Conservation (phyloP, 2,888 invertebrate species). For the Dicyrtomina minuta region DNA sequence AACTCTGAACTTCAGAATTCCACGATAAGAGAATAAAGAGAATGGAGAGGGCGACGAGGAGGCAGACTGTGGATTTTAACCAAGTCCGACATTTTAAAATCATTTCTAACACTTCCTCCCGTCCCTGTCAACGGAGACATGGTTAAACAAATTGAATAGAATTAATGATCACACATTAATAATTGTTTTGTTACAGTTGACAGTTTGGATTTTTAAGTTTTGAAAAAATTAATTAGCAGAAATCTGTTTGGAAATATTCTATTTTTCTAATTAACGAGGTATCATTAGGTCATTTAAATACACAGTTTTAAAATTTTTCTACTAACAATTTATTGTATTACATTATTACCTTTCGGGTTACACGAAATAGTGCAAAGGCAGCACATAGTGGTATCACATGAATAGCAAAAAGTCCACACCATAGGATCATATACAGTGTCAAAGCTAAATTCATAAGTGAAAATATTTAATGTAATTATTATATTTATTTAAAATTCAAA, state of each 20-base stretch:
- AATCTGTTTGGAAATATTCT: too few relatives aligned
- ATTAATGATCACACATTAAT: too few relatives aligned
- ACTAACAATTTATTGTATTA: not conserved
- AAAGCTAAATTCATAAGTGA: not conserved
- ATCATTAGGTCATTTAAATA: too few relatives aligned
- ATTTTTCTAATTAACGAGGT: too few relatives aligned
- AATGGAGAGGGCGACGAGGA: constrained; percentile 18
- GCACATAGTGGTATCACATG: constrained; percentile 21
- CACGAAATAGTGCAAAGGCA: constrained; percentile 19
- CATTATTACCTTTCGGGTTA: constrained; percentile 16
- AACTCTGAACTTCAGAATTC: constrained; percentile 29
- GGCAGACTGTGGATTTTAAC: constrained; percentile 26
- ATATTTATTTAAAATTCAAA: too few relatives aligned
- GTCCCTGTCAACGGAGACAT: too few relatives aligned
- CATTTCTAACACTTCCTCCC: constrained; percentile 22
- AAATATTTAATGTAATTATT: too few relatives aligned
- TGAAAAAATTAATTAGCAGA: constrained; percentile 1
- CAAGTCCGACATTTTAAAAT: constrained; percentile 15
- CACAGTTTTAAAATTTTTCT: too few relatives aligned
- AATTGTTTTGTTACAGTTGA: too few relatives aligned
- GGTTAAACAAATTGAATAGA: too few relatives aligned
- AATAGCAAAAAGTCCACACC: constrained; percentile 23
- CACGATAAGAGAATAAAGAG: constrained; percentile 26
- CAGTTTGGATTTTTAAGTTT: too few relatives aligned
- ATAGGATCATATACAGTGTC: constrained; percentile 11